Conservation (phyloP, 2,797 vertebrate species). For the Oryzias dopingdopingensis region DNA sequence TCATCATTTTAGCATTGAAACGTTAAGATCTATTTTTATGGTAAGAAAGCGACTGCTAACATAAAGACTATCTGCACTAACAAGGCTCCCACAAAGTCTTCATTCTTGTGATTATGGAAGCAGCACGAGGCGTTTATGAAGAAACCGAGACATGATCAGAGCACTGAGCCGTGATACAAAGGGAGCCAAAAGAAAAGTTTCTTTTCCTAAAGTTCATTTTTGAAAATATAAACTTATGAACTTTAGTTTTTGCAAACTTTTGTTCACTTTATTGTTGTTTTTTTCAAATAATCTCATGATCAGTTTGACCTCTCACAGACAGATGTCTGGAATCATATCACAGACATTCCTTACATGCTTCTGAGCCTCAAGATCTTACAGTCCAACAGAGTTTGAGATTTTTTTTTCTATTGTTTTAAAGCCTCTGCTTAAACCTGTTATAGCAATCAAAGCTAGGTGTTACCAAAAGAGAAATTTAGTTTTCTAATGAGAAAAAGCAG, state of each 20-base stretch:
- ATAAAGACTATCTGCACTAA: too few relatives aligned
- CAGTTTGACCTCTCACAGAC: constrained; percentile 26
- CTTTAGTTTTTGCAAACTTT: not conserved
- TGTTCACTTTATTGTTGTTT: constrained; percentile 13
- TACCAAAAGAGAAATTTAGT: too few relatives aligned
- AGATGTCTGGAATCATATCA: constrained; percentile 43
- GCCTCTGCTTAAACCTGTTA: too few relatives aligned
- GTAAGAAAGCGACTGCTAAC: not conserved
- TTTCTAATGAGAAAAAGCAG: not conserved
- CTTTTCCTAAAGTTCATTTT: too few relatives aligned
- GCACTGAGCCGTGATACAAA: not conserved
- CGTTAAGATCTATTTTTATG: too few relatives aligned
- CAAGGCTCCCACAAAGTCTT: too few relatives aligned
- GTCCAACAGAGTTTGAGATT: not conserved
- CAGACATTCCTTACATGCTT: constrained; percentile 51
- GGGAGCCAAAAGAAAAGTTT: not conserved
- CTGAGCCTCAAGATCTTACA: constrained; percentile 1
- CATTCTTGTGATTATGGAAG: not conserved
- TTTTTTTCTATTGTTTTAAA: not conserved
- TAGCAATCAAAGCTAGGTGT: too few relatives aligned
- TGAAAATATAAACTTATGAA: too few relatives aligned
- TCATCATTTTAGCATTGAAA: not conserved
- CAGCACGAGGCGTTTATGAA: not conserved
- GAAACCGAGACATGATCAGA: not conserved
- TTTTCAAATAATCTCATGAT: not conserved